Percentiles rank a stretch among this genome's conserved stretches.
Evolutionary conservation across 2,888 invertebrate genomes (phyloP).

Genomic region (Drosophila greeni): DNA sequence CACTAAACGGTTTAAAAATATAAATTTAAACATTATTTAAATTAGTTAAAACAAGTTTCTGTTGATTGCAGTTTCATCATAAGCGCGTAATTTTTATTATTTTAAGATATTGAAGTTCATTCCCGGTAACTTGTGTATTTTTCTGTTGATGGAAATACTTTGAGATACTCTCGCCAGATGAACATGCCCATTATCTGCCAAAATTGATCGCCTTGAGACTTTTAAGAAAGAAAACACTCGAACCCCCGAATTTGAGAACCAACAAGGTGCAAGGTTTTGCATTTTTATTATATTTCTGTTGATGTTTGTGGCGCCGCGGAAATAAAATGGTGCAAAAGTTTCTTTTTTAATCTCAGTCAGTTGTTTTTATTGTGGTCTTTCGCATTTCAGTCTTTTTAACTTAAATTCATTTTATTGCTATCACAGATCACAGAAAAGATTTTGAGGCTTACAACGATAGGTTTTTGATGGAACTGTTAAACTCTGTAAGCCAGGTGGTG

Average conservation of each 20-base stretch:
- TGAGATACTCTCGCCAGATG: constrained; percentile 7
- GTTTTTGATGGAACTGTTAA: constrained; percentile 4
- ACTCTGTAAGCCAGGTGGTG: not conserved
- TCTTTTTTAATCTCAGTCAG: constrained; percentile 33
- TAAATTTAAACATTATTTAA: not conserved
- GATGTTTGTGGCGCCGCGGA: constrained; percentile 40
- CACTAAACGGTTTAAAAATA: not conserved
- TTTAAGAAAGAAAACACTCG: constrained; percentile 66
- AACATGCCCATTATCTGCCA: constrained; percentile 17
- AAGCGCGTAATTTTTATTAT: too few species aligned
- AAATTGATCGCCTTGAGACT: constrained; percentile 23
- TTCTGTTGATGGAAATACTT: not conserved
- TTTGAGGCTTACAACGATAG: constrained; percentile 28
- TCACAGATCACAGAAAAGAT: constrained; percentile 35
- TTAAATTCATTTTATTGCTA: constrained; percentile 40
- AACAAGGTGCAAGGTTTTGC: constrained; percentile 43
- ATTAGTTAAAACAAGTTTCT: not conserved
- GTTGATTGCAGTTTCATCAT: not conserved
- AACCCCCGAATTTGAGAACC: constrained; percentile 65
- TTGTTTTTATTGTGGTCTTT: constrained; percentile 42
- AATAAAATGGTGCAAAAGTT: constrained; percentile 60
- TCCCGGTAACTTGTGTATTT: not conserved
- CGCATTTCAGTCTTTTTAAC: constrained; percentile 46
- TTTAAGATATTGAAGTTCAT: not conserved
- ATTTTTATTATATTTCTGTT: constrained; percentile 52